These are phyloP conservation scores for Elephantulus edwardii DNA, from an alignment of 2,113 vertebrate genomes.

Conservation along the genomic window DNA sequence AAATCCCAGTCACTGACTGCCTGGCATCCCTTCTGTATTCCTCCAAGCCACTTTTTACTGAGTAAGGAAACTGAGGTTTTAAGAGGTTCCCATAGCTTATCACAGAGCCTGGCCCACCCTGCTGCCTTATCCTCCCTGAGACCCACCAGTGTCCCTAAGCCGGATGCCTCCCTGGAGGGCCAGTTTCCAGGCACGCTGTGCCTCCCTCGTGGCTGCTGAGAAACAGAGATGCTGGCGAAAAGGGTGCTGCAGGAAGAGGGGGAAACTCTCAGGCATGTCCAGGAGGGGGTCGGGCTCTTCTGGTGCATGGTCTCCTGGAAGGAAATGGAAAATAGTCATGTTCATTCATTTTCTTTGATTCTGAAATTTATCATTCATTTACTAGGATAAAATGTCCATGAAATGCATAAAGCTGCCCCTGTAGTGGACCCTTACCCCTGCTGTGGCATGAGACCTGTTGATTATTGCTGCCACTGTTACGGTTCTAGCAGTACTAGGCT, in stretches of 20 bases:
- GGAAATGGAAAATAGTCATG: neutral
- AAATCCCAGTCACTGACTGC: neutral
- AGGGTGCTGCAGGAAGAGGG: slow-evolving; percentile 75
- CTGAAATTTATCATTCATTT: neutral
- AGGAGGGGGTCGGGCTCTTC: neutral
- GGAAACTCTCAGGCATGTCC: neutral
- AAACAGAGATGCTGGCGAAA: slow-evolving; percentile 73
- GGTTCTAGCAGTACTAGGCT: neutral
- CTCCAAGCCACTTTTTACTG: neutral
- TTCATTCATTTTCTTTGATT: neutral
- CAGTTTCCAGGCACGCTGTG: slow-evolving; percentile 55
- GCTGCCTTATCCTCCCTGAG: neutral
- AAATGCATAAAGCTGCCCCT: neutral
- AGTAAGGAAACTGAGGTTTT: neutral
- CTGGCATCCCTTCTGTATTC: neutral
- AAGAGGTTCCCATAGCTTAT: neutral
- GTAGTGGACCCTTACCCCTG: neutral
- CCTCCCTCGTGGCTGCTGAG: neutral
- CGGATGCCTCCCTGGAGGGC: slow-evolving; percentile 69
- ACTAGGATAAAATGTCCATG: neutral
- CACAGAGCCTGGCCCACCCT: neutral
- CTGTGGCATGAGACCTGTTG: neutral
- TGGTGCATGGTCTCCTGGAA: slow-evolving; percentile 33
- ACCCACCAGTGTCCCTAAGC: slow-evolving; percentile 71
- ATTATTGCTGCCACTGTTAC: neutral